Base-by-base conservation (phyloP, 2,888 invertebrate genomes). In the Drosophila sordidula region DNA sequence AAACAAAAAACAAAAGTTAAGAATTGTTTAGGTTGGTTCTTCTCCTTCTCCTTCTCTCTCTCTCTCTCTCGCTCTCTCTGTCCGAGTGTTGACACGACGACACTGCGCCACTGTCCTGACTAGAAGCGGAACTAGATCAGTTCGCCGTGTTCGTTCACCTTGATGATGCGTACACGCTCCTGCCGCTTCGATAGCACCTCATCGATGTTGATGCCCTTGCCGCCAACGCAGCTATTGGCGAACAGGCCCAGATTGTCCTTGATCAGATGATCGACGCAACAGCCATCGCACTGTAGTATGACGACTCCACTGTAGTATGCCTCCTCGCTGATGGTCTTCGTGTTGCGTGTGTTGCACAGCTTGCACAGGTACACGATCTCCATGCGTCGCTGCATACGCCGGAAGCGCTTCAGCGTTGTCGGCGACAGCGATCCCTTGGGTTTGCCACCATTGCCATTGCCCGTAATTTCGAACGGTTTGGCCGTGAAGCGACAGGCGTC, bases 251-350 rank as follows among this genome's bases (percentile, higher is more conserved):
- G 80, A 56, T 91, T 90, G 51, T 91, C 91, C 56, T 88, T 88
- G 52, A 91, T 91, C 49, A 91, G 73, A 70, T 91, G 91, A 65
- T 91, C 90, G 3, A 91, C 90, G 25, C 90, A 89, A 80, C 91
- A 91, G 18, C 91, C 91, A 77, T 91, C 91, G 65, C 91, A 91
- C 59, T 91, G 91, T 0, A 91, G 79, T 45, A 91, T 91, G 1
- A 91, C 91, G 6, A 91, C 90, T 3, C 91, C 91, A 39, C 79
- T 89, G 8, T 77, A 87, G 65, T 89, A 91, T 9, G 91, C 91
- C 41, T 86, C 91, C 67, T 91, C 91, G n/a, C 90, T 90, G 22
- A 91, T 89, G 57, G 87, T 83, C 70, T 91, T 91, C 0, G 74
- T 78, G 58, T 91, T 91, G 36, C 91, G 90, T 11, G 91, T 91